Conservation (phyloP, 1,140 invertebrate genomes). For the Diploscapter pachys region DNA sequence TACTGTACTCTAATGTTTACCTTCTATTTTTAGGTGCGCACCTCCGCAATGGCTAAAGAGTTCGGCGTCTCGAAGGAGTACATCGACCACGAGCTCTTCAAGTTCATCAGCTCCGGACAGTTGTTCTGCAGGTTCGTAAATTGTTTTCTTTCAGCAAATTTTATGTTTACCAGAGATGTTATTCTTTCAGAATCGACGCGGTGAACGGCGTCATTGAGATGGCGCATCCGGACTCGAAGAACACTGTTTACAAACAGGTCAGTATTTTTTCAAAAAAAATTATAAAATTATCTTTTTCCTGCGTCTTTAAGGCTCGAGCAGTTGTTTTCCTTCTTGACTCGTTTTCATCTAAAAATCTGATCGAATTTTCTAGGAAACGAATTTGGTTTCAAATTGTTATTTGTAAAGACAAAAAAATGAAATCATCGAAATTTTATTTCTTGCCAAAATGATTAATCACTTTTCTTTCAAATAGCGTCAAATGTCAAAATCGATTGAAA, state of each 20-base stretch:
- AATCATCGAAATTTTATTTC: too few relatives aligned
- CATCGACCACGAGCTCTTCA: constrained; percentile 82
- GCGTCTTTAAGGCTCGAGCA: too few relatives aligned
- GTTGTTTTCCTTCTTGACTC: too few relatives aligned
- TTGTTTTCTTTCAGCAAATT: background rate
- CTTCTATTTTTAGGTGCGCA: constrained; percentile 24
- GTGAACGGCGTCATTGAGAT: constrained; percentile 87
- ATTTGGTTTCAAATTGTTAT: too few relatives aligned
- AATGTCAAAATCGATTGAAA: too few relatives aligned
- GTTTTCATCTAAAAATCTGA: too few relatives aligned
- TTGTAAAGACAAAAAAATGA: too few relatives aligned
- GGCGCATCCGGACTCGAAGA: constrained; percentile 84
- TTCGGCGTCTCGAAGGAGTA: constrained; percentile 93
- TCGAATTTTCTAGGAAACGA: too few relatives aligned
- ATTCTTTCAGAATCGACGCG: constrained; percentile 79
- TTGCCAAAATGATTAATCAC: too few relatives aligned
- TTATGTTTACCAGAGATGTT: background rate
- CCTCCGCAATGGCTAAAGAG: constrained; percentile 77
- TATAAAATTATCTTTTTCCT: too few relatives aligned
- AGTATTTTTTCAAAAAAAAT: background rate
- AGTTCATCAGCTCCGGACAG: constrained; percentile 90
- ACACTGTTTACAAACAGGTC: constrained; percentile 81
- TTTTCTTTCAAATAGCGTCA: too few relatives aligned
- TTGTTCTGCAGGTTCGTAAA: constrained; percentile 71
- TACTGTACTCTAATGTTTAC: too few relatives aligned